Evolutionary conservation across 2,888 invertebrate species (phyloP), one percentile per base, ranked within the genome.

Genomic region (Luffia ferchaultella): DNA sequence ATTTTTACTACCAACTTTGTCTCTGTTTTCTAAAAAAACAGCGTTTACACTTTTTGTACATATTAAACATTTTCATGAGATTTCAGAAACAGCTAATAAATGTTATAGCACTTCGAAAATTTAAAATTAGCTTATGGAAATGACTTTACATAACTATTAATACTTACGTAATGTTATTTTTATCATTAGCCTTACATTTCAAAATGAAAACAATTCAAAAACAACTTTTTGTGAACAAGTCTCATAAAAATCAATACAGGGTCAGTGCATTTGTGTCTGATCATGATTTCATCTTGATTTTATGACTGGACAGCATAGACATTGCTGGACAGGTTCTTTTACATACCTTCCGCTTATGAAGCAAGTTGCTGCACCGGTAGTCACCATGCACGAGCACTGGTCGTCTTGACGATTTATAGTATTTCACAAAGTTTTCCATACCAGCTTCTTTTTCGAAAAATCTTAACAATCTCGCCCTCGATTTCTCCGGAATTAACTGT

Each of bases 301-400:
- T 17, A 56, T 54, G 30, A 2, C 5, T 3, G 16, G 18, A 44
- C 20, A 16, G 49, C 16, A 52, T 30, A 45, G 40, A n/a, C n/a
- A 20, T 19, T 16, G 41, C n/a, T 9, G 9, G 12, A 16, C 15
- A 42, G 15, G 15, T 48, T 7, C 18, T 30, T 9, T 18, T 41
- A 18, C 58, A 58, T 44, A 62, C 61, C 54, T 51, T 45, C 17
- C 50, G 53, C 49, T 53, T 60, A 18, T 62, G 64, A 49, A 69
- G 48, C 20, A 69, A 48, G 50, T 70, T 70, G 49, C 67, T 67
- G 2, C 65, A 55, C 48, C 65, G 62, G 52, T 61, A 70, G 50
- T 69, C 70, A 0, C 68, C 69, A 20, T 70, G 70, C 18, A 60
- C 58, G 2, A 70, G 42, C 2, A 68, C 60, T 0, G 62, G 53